phyloP scores from a whole-genome alignment of 2,888 invertebrate genomes.

The Drosophila quasianomalipes region DNA sequence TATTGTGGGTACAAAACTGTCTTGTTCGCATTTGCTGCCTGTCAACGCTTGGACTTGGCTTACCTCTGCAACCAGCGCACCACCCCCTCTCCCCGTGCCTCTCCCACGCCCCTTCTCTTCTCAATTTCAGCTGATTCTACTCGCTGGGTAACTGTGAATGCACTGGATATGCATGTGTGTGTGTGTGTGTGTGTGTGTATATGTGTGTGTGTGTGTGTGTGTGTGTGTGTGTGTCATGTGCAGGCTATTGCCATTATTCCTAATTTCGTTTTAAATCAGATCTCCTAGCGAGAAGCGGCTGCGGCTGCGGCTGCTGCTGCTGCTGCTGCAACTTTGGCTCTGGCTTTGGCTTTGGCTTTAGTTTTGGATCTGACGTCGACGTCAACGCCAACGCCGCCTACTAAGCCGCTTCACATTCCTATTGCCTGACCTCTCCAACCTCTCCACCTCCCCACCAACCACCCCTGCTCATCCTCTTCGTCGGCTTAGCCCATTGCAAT shows the following conservation, averaged over 20 bases:
- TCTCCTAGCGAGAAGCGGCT: conserved; percentile 58
- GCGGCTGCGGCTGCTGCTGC: conserved; percentile 18
- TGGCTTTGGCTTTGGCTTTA: not conserved
- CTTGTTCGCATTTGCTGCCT: conserved; percentile 78
- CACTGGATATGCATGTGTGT: conserved; percentile 30
- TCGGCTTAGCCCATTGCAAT: conserved; percentile 24
- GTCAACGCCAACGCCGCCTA: conserved; percentile 61
- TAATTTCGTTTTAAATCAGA: conserved; percentile 83
- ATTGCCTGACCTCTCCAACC: conserved; percentile 21
- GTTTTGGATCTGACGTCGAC: conserved; percentile 25
- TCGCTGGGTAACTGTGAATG: conserved; percentile 46
- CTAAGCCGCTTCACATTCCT: conserved; percentile 63
- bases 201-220: conserved; percentile 39
- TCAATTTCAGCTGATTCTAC: not conserved
- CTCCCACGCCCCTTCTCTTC: not conserved
- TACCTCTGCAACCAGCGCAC: not conserved
- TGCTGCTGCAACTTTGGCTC: not conserved
- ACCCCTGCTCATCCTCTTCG: not conserved
- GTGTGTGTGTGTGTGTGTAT: conserved; percentile 41
- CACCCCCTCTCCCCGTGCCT: not conserved
- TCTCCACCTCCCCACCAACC: not conserved
- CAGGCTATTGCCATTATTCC: conserved; percentile 82
- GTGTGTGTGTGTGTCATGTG: conserved; percentile 73
- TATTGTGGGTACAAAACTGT: conserved; percentile 64
- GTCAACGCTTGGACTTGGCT: conserved; percentile 69